These are phyloP conservation scores for Tinamus major DNA, from an alignment of 2,797 vertebrate species.

Conservation along the genomic window DNA sequence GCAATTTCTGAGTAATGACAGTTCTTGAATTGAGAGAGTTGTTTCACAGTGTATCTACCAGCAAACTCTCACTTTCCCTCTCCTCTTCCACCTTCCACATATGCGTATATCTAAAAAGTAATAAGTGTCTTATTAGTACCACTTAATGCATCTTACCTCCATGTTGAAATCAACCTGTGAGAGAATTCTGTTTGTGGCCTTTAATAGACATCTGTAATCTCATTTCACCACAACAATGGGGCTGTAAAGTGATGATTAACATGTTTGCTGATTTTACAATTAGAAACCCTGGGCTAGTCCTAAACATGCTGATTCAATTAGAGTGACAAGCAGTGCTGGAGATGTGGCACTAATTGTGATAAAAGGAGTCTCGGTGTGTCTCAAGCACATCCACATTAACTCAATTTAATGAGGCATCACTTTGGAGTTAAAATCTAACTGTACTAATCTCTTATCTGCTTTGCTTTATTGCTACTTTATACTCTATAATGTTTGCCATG, in stretches of 20 bases:
- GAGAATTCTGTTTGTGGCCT: neutral
- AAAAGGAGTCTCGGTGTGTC: slow-evolving; percentile 47
- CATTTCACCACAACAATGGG: slow-evolving; percentile 10
- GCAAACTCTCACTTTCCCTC: neutral
- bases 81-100: neutral
- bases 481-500: neutral
- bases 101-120: neutral
- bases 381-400: slow-evolving; percentile 34
- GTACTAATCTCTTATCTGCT: neutral
- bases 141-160: neutral
- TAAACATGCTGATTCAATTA: slow-evolving; percentile 18
- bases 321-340: slow-evolving; percentile 39
- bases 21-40: neutral
- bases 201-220: neutral
- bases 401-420: slow-evolving; percentile 29
- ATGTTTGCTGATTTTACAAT: slow-evolving; percentile 46
- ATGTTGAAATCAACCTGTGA: slow-evolving; percentile 9
- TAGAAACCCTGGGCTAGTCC: slow-evolving; percentile 27
- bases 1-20: too few species aligned
- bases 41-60: neutral
- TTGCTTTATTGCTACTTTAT: neutral
- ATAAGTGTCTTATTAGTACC: neutral
- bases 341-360: slow-evolving; percentile 79
- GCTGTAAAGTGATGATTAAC: slow-evolving; percentile 17
- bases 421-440: neutral